Evolutionary conservation across 64 coral and sea anemone species (phyloP).

Genomic region (Catalaphyllia jardinei): DNA sequence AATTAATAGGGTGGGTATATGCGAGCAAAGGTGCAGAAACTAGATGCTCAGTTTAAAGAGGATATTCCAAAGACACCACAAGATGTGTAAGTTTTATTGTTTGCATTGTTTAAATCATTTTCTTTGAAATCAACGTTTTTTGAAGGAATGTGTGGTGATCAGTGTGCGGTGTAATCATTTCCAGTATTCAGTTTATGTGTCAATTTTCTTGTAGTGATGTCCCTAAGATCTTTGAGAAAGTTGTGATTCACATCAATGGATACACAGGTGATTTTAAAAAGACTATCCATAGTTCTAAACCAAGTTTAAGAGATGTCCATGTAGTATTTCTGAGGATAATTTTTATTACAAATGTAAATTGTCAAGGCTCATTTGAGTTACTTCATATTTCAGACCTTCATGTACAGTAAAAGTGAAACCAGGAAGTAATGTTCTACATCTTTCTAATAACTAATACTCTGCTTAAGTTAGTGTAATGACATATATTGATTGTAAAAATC

Average conservation of each 20-base stretch:
- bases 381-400: no score
- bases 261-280: slow-evolving; percentile 69
- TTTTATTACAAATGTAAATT: no score
- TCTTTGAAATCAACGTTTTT: background rate
- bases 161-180: background rate
- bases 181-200: background rate
- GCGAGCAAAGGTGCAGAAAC: slow-evolving; percentile 69
- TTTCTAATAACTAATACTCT: no score
- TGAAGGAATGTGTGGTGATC: no score
- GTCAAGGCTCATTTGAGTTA: no score
- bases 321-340: no score
- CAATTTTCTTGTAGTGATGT: slow-evolving; percentile 41
- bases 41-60: slow-evolving; percentile 89
- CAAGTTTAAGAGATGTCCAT: no score
- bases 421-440: no score
- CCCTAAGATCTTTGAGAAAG: slow-evolving; percentile 68
- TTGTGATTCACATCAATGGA: slow-evolving; percentile 91
- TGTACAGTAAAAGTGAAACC: no score
- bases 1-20: slow-evolving; percentile 77
- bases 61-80: slow-evolving; percentile 13
- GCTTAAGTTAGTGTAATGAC: no score
- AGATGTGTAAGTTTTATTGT: slow-evolving; percentile 52
- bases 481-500: background rate
- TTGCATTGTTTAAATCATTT: background rate
- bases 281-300: no score